Evolutionary conservation across 30 jellyfish, hydroid and myxozoan species (phyloP).

Genomic region (Hydractinia echinata): DNA sequence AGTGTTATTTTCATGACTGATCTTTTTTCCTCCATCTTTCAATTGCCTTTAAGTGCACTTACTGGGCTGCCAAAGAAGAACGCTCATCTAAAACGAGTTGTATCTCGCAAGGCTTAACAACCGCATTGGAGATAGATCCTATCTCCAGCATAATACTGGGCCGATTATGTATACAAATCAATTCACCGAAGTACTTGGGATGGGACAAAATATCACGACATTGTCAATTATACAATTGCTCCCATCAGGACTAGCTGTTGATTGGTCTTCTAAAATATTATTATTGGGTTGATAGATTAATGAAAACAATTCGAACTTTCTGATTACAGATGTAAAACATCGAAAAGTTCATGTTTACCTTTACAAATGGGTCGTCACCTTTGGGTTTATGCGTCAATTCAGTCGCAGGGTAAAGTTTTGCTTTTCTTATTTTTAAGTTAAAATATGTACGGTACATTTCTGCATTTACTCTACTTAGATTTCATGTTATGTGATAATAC

Average conservation of each 20-base stretch:
- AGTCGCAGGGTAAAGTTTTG: slow-evolving; percentile 49
- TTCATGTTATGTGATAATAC: too few relatives aligned
- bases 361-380: slow-evolving; percentile 44
- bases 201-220: slow-evolving; percentile 11
- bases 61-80: neutral
- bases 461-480: too few relatives aligned
- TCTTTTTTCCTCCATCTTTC: neutral
- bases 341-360: slow-evolving; percentile 50
- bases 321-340: slow-evolving; percentile 51
- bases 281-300: slow-evolving; percentile 89
- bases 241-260: slow-evolving; percentile 77
- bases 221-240: slow-evolving; percentile 51
- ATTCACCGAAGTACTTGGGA: neutral
- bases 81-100: neutral
- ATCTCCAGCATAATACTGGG: slow-evolving; percentile 18
- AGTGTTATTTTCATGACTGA: neutral
- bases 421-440: too few relatives aligned
- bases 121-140: slow-evolving; percentile 26
- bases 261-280: slow-evolving; percentile 80
- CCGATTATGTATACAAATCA: neutral
- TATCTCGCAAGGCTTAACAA: neutral
- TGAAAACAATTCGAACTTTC: slow-evolving; percentile 81
- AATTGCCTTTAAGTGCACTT: neutral
- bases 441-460: too few relatives aligned
- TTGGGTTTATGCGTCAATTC: slow-evolving; percentile 79